phyloP scores from a whole-genome alignment of 2,113 vertebrate species.

The Corydoras sp. region DNA sequence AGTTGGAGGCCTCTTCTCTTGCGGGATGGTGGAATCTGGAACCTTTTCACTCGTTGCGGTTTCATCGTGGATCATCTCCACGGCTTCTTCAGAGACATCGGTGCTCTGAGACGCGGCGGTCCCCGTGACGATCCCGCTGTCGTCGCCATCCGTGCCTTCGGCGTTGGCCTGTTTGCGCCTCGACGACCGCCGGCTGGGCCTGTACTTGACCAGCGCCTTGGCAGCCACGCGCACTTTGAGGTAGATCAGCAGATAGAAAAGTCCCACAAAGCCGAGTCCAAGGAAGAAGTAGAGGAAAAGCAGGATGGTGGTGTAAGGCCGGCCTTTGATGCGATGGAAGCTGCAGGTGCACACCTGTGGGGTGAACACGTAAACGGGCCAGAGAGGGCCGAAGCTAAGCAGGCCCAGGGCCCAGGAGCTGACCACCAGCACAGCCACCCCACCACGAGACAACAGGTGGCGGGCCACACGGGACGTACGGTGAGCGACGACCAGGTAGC shows the following conservation, averaged over 20 bases:
- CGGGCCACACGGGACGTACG: slow-evolving; percentile 62
- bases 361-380: slow-evolving; percentile 72
- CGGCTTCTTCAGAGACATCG: slow-evolving; percentile 56
- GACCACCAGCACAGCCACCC: slow-evolving; percentile 58
- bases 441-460: slow-evolving; percentile 59
- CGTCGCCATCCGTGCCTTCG: slow-evolving; percentile 55
- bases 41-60: no score
- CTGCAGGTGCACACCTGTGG: slow-evolving; percentile 84
- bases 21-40: no score
- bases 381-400: slow-evolving; percentile 74
- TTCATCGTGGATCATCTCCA: slow-evolving; percentile 15
- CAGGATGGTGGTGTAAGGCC: slow-evolving; percentile 77
- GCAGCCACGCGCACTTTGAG: slow-evolving; percentile 65
- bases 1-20: not conserved
- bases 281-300: slow-evolving; percentile 76
- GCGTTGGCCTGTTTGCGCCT: slow-evolving; percentile 42
- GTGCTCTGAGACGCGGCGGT: slow-evolving; percentile 47
- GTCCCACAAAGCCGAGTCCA: slow-evolving; percentile 71
- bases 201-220: slow-evolving; percentile 65
- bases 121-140: slow-evolving; percentile 66
- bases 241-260: slow-evolving; percentile 80
- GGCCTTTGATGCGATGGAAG: slow-evolving; percentile 73
- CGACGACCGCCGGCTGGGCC: slow-evolving; percentile 59
- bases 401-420: slow-evolving; percentile 67
- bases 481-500: slow-evolving; percentile 74